These are phyloP conservation scores for Propithecus coquereli DNA, from an alignment of 2,113 vertebrate species.

Conservation along the genomic window DNA sequence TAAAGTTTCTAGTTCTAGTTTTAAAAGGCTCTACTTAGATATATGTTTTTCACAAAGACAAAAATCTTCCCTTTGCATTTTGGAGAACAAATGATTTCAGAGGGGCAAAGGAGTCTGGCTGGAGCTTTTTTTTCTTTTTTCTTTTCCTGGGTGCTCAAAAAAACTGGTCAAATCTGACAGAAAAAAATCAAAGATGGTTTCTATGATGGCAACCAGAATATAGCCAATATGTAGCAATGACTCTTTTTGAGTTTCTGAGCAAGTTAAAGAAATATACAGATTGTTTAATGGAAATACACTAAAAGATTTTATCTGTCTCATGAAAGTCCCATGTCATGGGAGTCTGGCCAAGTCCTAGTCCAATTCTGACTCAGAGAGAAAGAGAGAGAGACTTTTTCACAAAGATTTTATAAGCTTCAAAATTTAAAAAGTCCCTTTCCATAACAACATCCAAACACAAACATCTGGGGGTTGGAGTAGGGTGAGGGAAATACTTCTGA, in stretches of 20 bases:
- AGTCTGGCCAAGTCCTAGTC: not conserved
- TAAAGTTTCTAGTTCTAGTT: not conserved
- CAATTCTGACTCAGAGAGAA: not conserved
- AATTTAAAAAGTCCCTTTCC: not conserved
- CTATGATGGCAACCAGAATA: not conserved
- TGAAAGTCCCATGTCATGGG: not conserved
- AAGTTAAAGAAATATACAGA: not conserved
- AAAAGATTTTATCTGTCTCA: not conserved
- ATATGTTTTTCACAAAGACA: not conserved
- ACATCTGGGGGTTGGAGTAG: not conserved
- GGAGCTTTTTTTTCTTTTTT: not conserved
- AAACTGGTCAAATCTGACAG: not conserved
- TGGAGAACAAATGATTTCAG: not conserved
- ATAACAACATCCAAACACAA: not conserved
- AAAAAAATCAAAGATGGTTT: not conserved
- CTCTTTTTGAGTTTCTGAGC: not conserved
- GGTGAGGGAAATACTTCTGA: not conserved
- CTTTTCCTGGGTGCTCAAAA: not conserved
- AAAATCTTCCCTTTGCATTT: not conserved
- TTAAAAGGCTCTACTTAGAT: not conserved
- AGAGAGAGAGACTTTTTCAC: not conserved
- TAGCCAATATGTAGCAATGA: not conserved
- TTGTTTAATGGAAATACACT: not conserved
- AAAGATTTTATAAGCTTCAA: constrained; percentile 10
- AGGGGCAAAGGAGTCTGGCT: not conserved